These are phyloP conservation scores for Pygocentrus nattereri DNA, from an alignment of 2,797 vertebrate species.

Conservation along the genomic window DNA sequence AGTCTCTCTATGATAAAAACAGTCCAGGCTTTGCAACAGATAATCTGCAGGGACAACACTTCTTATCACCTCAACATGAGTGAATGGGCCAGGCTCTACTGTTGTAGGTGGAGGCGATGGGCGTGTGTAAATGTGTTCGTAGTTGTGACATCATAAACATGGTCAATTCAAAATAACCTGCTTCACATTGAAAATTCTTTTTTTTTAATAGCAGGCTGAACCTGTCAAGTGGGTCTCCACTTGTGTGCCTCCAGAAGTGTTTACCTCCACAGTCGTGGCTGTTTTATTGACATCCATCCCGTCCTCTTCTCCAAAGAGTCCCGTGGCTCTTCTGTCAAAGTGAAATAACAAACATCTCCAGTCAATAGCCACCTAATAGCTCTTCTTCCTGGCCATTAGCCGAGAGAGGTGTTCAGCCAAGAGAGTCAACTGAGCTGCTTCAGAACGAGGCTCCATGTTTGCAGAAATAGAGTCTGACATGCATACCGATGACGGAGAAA, in stretches of 20 bases:
- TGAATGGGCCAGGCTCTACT: no score
- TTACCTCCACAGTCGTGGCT: no score
- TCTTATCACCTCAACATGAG: no score
- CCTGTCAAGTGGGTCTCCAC: not conserved
- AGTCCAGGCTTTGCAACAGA: no score
- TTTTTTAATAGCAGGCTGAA: no score
- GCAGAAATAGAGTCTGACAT: not conserved
- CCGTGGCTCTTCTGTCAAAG: not conserved
- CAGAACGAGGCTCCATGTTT: not conserved
- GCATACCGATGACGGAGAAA: not conserved
- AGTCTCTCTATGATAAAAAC: no score
- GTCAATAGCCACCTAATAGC: constrained; percentile 1
- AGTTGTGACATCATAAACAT: no score
- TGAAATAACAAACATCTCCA: constrained; percentile 15
- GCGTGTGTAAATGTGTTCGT: no score
- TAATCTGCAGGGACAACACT: no score
- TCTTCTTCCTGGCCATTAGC: not conserved
- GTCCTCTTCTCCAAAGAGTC: not conserved
- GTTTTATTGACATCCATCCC: not conserved
- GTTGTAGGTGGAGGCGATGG: no score
- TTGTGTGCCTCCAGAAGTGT: not conserved
- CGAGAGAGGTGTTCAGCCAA: not conserved
- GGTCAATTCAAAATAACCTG: no score
- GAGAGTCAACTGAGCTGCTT: not conserved
- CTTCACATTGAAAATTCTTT: no score